These are phyloP conservation scores for Tachyglossus aculeatus DNA, from an alignment of 2,797 vertebrate species.

Conservation along the genomic window DNA sequence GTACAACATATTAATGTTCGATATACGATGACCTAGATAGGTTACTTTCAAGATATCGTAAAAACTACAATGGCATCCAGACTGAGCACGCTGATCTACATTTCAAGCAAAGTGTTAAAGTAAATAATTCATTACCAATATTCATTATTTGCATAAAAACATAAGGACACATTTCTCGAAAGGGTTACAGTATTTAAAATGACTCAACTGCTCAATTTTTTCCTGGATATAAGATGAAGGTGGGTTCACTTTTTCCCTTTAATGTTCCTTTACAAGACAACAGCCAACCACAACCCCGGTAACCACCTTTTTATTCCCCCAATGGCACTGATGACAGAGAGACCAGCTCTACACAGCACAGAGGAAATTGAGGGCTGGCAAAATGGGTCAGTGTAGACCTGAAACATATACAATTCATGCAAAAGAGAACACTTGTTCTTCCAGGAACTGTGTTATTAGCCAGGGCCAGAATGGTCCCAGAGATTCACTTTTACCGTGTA, in stretches of 20 bases:
- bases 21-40: background rate
- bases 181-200: background rate
- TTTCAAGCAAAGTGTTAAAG: slow-evolving; percentile 7
- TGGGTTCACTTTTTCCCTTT: slow-evolving; percentile 17
- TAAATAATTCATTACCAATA: background rate
- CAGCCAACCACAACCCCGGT: slow-evolving; percentile 41
- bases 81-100: slow-evolving; percentile 52
- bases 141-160: background rate
- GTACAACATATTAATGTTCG: slow-evolving; percentile 10
- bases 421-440: too few relatives aligned
- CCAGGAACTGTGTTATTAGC: too few relatives aligned
- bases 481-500: background rate
- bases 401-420: too few relatives aligned
- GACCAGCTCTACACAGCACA: too few relatives aligned
- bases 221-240: background rate
- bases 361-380: too few relatives aligned
- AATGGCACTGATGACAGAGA: slow-evolving; percentile 15
- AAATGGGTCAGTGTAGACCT: too few relatives aligned
- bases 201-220: background rate
- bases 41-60: slow-evolving; percentile 25
- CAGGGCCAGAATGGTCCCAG: too few relatives aligned
- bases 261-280: slow-evolving; percentile 34
- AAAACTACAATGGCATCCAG: slow-evolving; percentile 53
- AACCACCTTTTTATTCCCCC: slow-evolving; percentile 57
- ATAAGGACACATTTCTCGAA: slow-evolving; percentile 3